These are phyloP conservation scores for Ecliptopera silaceata DNA, from an alignment of 2,888 invertebrate species.

Conservation along the genomic window DNA sequence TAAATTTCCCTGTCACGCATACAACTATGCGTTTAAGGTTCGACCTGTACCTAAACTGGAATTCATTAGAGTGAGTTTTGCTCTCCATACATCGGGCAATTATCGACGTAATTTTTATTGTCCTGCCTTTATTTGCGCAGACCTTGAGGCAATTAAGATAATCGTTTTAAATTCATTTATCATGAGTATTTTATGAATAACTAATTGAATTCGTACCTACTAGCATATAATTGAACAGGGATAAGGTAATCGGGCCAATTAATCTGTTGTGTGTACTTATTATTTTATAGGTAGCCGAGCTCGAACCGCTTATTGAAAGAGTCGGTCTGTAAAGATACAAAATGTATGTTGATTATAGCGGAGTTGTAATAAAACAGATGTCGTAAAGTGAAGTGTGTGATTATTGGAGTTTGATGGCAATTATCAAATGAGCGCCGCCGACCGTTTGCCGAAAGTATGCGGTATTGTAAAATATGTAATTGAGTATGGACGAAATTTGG, in stretches of 20 bases:
- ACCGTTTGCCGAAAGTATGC: constrained; percentile 39
- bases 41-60: constrained; percentile 45
- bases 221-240: constrained; percentile 34
- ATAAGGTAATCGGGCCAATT: constrained; percentile 37
- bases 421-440: constrained; percentile 52
- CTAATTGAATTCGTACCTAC: constrained; percentile 34
- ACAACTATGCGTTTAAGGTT: constrained; percentile 60
- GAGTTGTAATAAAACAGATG: constrained; percentile 52
- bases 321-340: constrained; percentile 31
- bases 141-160: constrained; percentile 37
- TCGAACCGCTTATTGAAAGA: constrained; percentile 27
- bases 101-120: constrained; percentile 45
- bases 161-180: constrained; percentile 36
- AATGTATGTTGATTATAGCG: constrained; percentile 46
- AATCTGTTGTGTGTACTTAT: constrained; percentile 29
- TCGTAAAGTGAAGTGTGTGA: constrained; percentile 57
- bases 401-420: constrained; percentile 49
- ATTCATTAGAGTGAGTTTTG: constrained; percentile 42
- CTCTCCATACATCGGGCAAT: constrained; percentile 44
- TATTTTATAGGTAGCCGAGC: constrained; percentile 31
- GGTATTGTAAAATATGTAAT: constrained; percentile 37
- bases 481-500: constrained; percentile 35
- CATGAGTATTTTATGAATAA: constrained; percentile 34
- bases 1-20: constrained; percentile 78
- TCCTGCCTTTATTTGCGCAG: constrained; percentile 37